Evolutionary conservation across 2,797 vertebrate genomes (phyloP), one percentile per base, ranked within the genome.

Genomic region (Pitangus sulphuratus): DNA sequence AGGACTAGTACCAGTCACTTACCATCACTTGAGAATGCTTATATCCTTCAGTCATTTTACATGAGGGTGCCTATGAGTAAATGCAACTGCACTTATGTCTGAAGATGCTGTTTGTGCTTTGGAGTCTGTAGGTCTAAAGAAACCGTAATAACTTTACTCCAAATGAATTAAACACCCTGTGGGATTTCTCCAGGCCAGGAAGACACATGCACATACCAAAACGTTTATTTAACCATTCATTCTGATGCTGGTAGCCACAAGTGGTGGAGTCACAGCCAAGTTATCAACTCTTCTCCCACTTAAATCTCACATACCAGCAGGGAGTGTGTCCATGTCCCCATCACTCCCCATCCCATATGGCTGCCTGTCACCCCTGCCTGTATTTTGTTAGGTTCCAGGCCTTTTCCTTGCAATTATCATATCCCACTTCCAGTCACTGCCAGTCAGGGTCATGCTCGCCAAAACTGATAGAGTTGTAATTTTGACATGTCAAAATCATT

Each of bases 271-370:
- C 0, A 1, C 79, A 80, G 79, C 2, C 31, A 86, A 71, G 7
- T 92, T 96, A 95, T 94, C 94, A 92, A 39, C 57, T 91, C 60
- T 83, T 95, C 83, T 95, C 82, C 79, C 91, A 91, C 35, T 57
- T 80, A 56, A 93, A 87, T 92, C 90, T 56, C 76, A 74, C 54
- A 76, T 51, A 57, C 86, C 72, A 39, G 89, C 89, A 93, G 53
- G 79, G 84, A 96, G 33, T 2, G 5, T 44, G n/a, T 70, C 60
- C 16, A 3, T 12, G 18, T 83, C 66, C 80, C 50, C 82, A 56
- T 74, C 71, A 84, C 42, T 80, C 56, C 80, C 74, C 79, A 61
- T 61, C 72, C 88, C 17, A 2, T 66, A 71, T 7, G 3, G 35
- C 76, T 85, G 71, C 68, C 81, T 97, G 84, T 89, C 33, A 1